Evolutionary conservation across 1,140 invertebrate species (phyloP), one percentile per base, ranked within the genome.

Genomic region (Sycophila sp.): DNA sequence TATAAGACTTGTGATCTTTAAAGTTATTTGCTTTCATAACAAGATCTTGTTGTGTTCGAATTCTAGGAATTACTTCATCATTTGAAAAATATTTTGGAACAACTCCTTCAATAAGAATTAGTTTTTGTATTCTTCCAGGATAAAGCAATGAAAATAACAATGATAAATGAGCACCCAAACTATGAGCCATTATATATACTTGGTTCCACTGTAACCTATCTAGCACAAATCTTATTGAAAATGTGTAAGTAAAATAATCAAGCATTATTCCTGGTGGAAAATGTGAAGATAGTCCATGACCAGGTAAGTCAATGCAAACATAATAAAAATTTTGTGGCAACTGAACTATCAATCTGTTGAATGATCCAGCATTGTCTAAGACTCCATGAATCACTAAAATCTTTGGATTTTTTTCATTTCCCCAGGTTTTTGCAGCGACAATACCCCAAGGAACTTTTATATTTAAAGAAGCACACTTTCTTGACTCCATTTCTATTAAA

Each of bases 281-380:
- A 40, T 87, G 87, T 60, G 89, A 89, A 4, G 92, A 93, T 11
- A 82, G 83, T 2, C 93, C 93, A 83, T 93, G 91, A 2, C 91
- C 90, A 6, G 91, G 91, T 69, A 92, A 83, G 79, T 93, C 92
- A 30, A 92, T 82, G 75, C 87, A 87, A 6, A 93, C 87, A 69
- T 90, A 90, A 72, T 89, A 91, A 74, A 87, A 89, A 2, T 83
- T 75, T 47, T 80, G 74, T 3, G 90, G 89, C 45, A 94, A 81
- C 15, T 88, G 70, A 19, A 87, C 82, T 38, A 92, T 85, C 4
- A 94, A 82, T 22, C 86, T 85, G 66, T 92, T 87, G 80, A 92
- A 94, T n/a, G 89, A 83, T 8, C 88, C 89, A 24, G 89, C 88
- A 75, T 93, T 93, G 75, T 92, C 91, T 64, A 86, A 75, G 17